phyloP scores from a whole-genome alignment of 2,888 invertebrate genomes.

The Mimachlamys varia region DNA sequence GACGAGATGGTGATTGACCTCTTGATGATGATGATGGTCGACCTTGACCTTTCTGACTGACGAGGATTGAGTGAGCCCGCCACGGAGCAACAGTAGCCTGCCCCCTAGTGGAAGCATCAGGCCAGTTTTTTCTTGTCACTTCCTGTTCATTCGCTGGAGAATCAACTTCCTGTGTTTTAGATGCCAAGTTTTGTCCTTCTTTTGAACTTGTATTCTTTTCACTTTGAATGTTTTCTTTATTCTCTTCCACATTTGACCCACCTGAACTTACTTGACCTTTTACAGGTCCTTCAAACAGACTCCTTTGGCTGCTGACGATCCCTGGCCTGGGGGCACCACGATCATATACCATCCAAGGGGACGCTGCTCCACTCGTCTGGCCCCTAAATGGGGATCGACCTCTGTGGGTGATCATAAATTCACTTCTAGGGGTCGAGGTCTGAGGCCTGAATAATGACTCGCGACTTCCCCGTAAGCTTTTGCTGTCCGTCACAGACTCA shows the following conservation, averaged over 20 bases:
- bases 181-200: not conserved
- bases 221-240: not conserved
- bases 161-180: not conserved
- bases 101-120: constrained; percentile 12
- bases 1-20: not conserved
- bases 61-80: not conserved
- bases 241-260: not conserved
- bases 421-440: constrained; percentile 17
- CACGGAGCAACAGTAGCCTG: constrained; percentile 6
- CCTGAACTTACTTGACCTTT: not conserved
- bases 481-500: not conserved
- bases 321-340: not conserved
- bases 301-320: not conserved
- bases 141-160: not conserved
- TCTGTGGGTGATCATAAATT: constrained; percentile 36
- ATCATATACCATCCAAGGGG: not conserved
- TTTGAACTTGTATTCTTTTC: not conserved
- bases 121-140: not conserved
- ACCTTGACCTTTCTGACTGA: constrained; percentile 31
- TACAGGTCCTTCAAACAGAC: not conserved
- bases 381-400: constrained; percentile 39
- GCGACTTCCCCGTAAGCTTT: not conserved
- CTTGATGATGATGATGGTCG: not conserved
- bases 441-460: constrained; percentile 1
- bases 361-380: not conserved